A percentile compares a stretch with the other conserved stretches of the same genome.
phyloP scores from a whole-genome alignment of 2,113 vertebrate species.

The Phrynosoma blainvillii region DNA sequence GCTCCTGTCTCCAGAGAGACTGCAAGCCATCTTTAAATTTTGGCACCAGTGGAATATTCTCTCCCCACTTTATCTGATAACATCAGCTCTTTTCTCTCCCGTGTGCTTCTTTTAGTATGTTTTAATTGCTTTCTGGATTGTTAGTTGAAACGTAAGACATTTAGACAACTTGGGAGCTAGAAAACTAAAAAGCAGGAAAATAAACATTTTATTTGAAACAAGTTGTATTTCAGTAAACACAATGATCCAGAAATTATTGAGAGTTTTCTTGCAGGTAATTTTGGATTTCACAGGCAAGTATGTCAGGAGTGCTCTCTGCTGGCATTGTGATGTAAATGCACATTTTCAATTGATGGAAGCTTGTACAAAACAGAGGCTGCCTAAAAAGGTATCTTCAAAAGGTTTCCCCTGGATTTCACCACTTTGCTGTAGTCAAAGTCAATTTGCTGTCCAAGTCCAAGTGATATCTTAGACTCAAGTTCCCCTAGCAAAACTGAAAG shows the following conservation, averaged over 20 bases:
- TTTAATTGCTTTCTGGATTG: background rate
- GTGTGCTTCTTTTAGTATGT: background rate
- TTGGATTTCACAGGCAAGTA: background rate
- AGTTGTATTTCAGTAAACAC: background rate
- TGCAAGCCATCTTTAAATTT: background rate
- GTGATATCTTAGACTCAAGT: background rate
- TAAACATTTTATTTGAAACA: background rate
- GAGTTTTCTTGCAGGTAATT: background rate
- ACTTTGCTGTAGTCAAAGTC: background rate
- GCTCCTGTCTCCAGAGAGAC: background rate
- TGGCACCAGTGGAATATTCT: background rate
- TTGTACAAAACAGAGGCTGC: background rate
- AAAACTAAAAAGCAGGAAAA: background rate
- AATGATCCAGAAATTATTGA: background rate
- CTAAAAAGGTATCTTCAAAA: too few species aligned
- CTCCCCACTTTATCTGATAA: background rate
- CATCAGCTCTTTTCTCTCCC: background rate
- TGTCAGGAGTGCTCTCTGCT: background rate
- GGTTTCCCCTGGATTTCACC: background rate
- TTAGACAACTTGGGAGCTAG: background rate
- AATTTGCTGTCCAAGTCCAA: background rate
- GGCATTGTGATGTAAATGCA: background rate
- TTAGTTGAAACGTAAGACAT: background rate
- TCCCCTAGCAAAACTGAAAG: background rate
- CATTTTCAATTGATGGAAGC: background rate